Evolutionary conservation across 2,113 vertebrate species (phyloP), one percentile per base, ranked within the genome.

Genomic region (Anguilla japonica): DNA sequence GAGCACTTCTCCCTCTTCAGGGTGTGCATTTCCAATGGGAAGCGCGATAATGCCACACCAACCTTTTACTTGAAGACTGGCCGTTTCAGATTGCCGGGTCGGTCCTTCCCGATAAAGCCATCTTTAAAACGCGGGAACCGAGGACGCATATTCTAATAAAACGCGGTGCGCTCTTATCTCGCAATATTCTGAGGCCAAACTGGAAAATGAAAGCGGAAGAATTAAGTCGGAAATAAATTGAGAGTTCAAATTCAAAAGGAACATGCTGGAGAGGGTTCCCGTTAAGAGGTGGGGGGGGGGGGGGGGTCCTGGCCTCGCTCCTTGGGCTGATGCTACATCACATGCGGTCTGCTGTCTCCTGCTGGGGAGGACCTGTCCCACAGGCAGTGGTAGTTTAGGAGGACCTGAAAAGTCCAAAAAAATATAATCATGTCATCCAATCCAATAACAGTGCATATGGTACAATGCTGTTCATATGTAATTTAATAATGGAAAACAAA

Each of bases 1-100:
- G 34, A 75, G 1, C n/a, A 34, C 79, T 86, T 89, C 87, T 82
- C 86, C 80, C 82, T 40, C 88, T 75, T 75, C 71, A 13, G n/a
- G 71, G 29, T 13, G 71, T 75, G 71, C 34, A 75, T 75, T 29
- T 75, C 71, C 71, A 75, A 75, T 88, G n/a, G 71, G 71, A 75
- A 34, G 71, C 2, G 71, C 71, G 71, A 75, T 75, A 75, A 75
- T 75, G 71, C 71, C 71, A 75, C 16, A 75, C 71, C 71, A 75
- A 75, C 71, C 71, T 75, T 75, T 75, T 75, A 71, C 71, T 67
- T 75, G 71, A 75, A 34, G 71, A 75, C 71, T 75, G 71, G 26
- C 71, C n/a, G 34, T 75, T 75, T 75, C 13, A 75, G 71, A 75
- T 75, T 75, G 34, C 71, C 26, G 71, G 71, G 71, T 75, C 34